These are phyloP conservation scores for Tetheella fluctuosa DNA, from an alignment of 2,888 invertebrate genomes.

Conservation along the genomic window DNA sequence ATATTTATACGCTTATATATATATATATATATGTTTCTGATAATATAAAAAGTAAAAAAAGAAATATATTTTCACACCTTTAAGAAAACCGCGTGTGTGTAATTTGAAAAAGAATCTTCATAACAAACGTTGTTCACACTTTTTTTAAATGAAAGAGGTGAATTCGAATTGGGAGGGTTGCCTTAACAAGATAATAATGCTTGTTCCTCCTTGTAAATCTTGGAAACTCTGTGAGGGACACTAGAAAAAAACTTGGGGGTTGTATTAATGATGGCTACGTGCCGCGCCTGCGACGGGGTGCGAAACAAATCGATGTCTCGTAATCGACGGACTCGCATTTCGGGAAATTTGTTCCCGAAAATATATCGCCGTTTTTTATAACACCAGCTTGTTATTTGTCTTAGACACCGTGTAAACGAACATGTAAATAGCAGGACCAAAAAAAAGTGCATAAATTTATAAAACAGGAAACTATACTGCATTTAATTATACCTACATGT, in stretches of 20 bases:
- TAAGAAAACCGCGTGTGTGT: too few species aligned
- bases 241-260: conserved; percentile 50
- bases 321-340: conserved; percentile 60
- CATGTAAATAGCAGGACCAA: not conserved
- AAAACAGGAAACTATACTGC: too few species aligned
- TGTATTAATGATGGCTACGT: conserved; percentile 63
- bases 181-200: conserved; percentile 17
- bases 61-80: too few species aligned
- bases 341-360: conserved; percentile 53
- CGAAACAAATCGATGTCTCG: conserved; percentile 65
- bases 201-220: conserved; percentile 23
- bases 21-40: too few species aligned
- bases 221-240: conserved; percentile 33
- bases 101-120: too few species aligned
- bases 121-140: too few species aligned
- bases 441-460: not conserved
- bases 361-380: conserved; percentile 47
- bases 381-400: conserved; percentile 31
- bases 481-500: too few species aligned
- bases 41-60: too few species aligned
- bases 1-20: too few species aligned
- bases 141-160: too few species aligned
- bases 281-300: conserved; percentile 50
- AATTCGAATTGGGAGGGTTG: not conserved
- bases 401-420: not conserved